A percentile compares a stretch with the other conserved stretches of the same genome.
These are phyloP conservation scores for Onychomys torridus DNA, from an alignment of 2,797 vertebrate genomes.

Conservation along the genomic window DNA sequence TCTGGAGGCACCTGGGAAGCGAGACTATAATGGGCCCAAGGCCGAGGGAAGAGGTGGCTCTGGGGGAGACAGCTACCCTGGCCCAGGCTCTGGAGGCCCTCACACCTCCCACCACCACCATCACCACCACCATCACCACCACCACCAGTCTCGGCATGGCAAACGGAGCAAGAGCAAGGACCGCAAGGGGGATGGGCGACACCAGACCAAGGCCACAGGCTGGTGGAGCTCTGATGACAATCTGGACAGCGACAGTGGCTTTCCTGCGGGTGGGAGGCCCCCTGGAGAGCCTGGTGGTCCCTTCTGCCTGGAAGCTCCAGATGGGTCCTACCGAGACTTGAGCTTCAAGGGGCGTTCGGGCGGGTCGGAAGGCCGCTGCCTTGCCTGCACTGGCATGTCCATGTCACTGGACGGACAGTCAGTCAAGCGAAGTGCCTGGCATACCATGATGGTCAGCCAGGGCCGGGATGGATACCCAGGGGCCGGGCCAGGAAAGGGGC, in stretches of 20 bases:
- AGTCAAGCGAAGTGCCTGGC: constrained; percentile 98
- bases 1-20: constrained; percentile 96
- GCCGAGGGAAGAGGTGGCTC: constrained; percentile 91
- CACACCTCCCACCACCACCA: constrained; percentile 89
- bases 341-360: constrained; percentile 95
- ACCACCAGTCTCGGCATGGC: constrained; percentile 90
- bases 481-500: constrained; percentile 93
- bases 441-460: constrained; percentile 99
- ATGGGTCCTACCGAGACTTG: constrained; percentile 98
- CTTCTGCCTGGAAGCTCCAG: constrained; percentile 94
- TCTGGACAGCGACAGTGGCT: constrained; percentile 98
- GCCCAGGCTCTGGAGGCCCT: constrained; percentile 87
- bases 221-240: constrained; percentile 99
- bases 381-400: constrained; percentile 96
- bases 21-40: constrained; percentile 95
- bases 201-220: constrained; percentile 93
- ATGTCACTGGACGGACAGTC: constrained; percentile 95
- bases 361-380: constrained; percentile 94
- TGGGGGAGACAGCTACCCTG: constrained; percentile 87
- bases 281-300: constrained; percentile 88
- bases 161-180: constrained; percentile 92
- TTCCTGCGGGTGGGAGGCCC: constrained; percentile 91
- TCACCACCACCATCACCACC: constrained; percentile 89
- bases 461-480: constrained; percentile 95
- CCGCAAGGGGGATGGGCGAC: constrained; percentile 90